Evolutionary conservation across 2,797 vertebrate genomes (phyloP).

Genomic region (Crocodylus rhombifer): DNA sequence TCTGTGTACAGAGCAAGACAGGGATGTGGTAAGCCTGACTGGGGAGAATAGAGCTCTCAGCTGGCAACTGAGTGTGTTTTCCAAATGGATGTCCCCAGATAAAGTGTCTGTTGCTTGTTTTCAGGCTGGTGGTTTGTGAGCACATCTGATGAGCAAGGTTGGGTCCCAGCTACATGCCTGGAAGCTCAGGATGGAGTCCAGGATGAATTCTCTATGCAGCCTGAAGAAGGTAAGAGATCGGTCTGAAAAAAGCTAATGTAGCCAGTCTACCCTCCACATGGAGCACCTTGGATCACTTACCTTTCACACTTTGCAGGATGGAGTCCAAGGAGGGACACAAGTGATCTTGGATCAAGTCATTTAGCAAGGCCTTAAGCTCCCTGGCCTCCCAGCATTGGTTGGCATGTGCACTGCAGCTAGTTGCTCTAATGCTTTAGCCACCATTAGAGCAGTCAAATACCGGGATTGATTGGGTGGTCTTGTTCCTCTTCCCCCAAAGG

Average conservation of each 20-base stretch:
- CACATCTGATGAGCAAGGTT: slow-evolving; percentile 95
- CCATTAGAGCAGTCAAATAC: neutral
- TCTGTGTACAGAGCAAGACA: neutral
- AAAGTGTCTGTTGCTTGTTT: slow-evolving; percentile 23
- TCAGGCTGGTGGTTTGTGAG: slow-evolving; percentile 99
- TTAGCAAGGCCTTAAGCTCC: neutral
- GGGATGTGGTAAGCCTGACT: neutral
- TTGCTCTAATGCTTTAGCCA: neutral
- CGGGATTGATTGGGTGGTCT: neutral
- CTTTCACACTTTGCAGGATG: neutral
- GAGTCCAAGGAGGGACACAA: neutral
- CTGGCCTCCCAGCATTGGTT: neutral
- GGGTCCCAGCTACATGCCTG: slow-evolving; percentile 97
- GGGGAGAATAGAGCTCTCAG: neutral
- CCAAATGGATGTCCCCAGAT: neutral
- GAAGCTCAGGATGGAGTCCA: slow-evolving; percentile 95
- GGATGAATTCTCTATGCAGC: slow-evolving; percentile 92
- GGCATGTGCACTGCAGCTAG: neutral
- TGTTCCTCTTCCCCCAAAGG: neutral
- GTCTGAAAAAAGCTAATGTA: neutral
- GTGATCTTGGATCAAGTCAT: neutral
- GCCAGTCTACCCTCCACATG: neutral
- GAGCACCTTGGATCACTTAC: neutral
- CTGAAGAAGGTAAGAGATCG: slow-evolving; percentile 91
- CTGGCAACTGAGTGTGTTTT: neutral